Percentiles rank a stretch among this genome's conserved stretches.
phyloP scores from a whole-genome alignment of 2,797 vertebrate species.

The Cichlasoma orientale region DNA sequence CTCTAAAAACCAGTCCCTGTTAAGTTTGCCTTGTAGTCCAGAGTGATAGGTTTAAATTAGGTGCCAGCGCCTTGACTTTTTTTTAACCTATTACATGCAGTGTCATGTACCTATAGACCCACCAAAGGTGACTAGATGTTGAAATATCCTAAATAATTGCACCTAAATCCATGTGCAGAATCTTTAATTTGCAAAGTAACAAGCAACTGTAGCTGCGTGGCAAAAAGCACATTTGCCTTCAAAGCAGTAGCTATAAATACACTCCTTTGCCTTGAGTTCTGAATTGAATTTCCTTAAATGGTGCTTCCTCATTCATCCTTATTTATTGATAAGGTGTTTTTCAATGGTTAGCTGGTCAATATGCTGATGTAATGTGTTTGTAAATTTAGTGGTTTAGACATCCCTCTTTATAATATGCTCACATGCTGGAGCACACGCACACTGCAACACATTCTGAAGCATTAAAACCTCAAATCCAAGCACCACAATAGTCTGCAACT shows the following conservation, averaged over 20 bases:
- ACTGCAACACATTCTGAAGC: background rate
- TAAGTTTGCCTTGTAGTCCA: background rate
- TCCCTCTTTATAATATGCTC: background rate
- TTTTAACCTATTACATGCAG: background rate
- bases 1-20: too few species aligned
- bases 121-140: background rate
- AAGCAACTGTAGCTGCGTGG: background rate
- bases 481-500: background rate
- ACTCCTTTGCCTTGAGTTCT: background rate
- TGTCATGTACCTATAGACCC: background rate
- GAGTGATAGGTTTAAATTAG: background rate
- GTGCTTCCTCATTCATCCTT: background rate
- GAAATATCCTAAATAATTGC: background rate
- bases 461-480: constrained; percentile 1
- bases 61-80: background rate
- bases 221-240: background rate
- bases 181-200: background rate
- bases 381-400: background rate
- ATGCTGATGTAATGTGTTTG: background rate
- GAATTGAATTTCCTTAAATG: background rate
- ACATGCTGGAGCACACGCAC: background rate
- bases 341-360: background rate
- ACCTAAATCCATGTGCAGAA: background rate
- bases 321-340: background rate
- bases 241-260: background rate